Evolutionary conservation across 2,797 vertebrate species (phyloP).

Genomic region (Melopsittacus undulatus): DNA sequence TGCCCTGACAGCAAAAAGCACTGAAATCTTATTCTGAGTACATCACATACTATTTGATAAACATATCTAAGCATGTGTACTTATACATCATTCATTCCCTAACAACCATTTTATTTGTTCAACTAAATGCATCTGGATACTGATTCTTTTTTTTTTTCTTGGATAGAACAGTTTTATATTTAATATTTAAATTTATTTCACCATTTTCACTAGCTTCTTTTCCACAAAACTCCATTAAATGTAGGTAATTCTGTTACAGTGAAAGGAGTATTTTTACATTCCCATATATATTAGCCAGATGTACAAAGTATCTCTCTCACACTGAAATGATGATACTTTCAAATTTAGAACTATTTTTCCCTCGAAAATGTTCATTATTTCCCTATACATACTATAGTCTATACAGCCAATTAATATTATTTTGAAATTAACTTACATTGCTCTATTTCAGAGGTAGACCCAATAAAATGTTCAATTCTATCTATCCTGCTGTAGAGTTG

Average conservation of each 20-base stretch:
- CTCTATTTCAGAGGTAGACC: neutral
- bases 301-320: neutral
- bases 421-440: neutral
- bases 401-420: neutral
- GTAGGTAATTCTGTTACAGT: neutral
- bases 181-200: neutral
- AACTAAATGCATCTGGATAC: neutral
- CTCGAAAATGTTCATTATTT: neutral
- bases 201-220: neutral
- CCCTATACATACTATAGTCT: neutral
- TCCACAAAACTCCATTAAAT: neutral
- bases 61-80: neutral
- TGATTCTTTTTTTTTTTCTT: neutral
- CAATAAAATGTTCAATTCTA: neutral
- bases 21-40: neutral
- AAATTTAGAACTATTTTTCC: neutral
- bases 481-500: neutral
- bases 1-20: neutral
- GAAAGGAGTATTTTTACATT: neutral
- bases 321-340: neutral
- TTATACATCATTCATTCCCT: neutral
- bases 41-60: neutral
- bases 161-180: neutral
- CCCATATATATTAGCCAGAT: neutral
- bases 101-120: neutral